phyloP scores from a whole-genome alignment of 1,140 invertebrate species.

The Drosophila gunungcola region DNA sequence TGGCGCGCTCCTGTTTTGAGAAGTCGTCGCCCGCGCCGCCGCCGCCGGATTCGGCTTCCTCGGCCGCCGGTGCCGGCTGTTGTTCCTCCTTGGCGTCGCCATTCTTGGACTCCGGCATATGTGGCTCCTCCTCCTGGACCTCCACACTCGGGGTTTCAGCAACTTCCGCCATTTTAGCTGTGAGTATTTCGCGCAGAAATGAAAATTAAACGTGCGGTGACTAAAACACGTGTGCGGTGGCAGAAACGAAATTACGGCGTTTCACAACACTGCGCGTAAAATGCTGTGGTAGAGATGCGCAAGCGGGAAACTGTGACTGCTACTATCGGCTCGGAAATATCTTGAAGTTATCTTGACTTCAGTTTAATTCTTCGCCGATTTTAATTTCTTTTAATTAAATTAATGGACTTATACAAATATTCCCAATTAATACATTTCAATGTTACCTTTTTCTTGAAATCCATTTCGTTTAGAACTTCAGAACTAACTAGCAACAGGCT shows the following conservation, averaged over 20 bases:
- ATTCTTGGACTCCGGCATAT: slow-evolving; percentile 45
- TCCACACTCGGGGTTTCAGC: slow-evolving; percentile 48
- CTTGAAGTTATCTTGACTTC: neutral
- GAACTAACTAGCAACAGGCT: too few relatives aligned
- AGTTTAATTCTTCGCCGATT: neutral
- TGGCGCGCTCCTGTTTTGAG: slow-evolving; percentile 86
- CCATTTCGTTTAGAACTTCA: too few relatives aligned
- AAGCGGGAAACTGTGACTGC: neutral
- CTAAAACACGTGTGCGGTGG: slow-evolving; percentile 48
- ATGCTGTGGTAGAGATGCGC: slow-evolving; percentile 4
- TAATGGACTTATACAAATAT: too few relatives aligned
- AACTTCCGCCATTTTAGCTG: slow-evolving; percentile 66
- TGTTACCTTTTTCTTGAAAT: too few relatives aligned
- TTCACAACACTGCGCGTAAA: slow-evolving; percentile 7
- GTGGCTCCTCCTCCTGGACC: slow-evolving; percentile 24
- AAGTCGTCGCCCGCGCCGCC: slow-evolving; percentile 4
- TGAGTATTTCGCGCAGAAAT: slow-evolving; percentile 17
- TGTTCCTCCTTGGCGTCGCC: slow-evolving; percentile 43
- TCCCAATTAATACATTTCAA: too few relatives aligned
- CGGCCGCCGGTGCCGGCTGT: slow-evolving; percentile 30
- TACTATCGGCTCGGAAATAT: neutral
- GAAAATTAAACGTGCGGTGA: slow-evolving; percentile 25
- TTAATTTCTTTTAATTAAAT: too few relatives aligned
- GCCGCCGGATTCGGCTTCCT: slow-evolving; percentile 28
- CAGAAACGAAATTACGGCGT: neutral